Evolutionary conservation across 2,797 vertebrate species (phyloP).

Genomic region (Sternotherus odoratus): DNA sequence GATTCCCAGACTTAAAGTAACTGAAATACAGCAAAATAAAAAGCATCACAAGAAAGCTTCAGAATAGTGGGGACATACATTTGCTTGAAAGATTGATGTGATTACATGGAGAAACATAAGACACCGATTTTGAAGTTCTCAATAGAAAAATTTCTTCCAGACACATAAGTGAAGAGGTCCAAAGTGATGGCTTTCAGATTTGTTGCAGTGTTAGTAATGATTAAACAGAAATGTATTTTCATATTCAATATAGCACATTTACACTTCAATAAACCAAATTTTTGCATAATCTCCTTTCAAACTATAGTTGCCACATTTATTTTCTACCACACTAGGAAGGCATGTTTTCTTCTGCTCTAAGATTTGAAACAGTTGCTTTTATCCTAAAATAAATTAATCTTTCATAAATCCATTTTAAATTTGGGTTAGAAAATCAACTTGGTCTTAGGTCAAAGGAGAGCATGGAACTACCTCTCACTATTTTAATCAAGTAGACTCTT

Average conservation of each 20-base stretch:
- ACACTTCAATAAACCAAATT: background rate
- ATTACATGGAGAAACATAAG: background rate
- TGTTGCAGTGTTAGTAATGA: background rate
- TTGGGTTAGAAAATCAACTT: background rate
- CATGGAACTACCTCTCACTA: background rate
- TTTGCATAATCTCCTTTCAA: background rate
- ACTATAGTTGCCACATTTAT: background rate
- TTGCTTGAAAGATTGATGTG: background rate
- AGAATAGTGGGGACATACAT: background rate
- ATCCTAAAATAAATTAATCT: background rate
- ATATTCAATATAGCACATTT: background rate
- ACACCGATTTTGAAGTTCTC: background rate
- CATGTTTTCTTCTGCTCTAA: background rate
- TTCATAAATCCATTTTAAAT: background rate
- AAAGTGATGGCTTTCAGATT: background rate
- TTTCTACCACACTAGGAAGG: background rate
- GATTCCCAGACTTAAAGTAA: background rate
- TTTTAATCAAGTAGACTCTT: background rate
- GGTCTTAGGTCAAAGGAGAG: background rate
- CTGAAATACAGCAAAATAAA: background rate
- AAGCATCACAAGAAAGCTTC: background rate
- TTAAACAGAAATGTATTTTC: background rate
- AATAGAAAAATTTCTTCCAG: background rate
- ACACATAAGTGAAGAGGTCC: background rate
- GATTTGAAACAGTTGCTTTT: constrained; percentile 6